phyloP scores from a whole-genome alignment of 2,797 vertebrate genomes.

The Danionella dracula region DNA sequence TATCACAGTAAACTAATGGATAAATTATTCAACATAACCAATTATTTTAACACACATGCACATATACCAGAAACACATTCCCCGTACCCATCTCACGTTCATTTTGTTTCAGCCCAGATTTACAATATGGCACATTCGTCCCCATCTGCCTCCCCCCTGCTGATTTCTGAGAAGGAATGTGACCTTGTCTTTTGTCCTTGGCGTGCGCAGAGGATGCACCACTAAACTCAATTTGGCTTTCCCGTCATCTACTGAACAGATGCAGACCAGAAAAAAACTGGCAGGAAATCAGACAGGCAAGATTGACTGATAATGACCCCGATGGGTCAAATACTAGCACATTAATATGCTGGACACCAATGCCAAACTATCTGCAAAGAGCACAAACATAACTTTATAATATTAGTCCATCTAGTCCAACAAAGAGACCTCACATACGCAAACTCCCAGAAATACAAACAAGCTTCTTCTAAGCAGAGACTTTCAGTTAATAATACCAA shows the following conservation, averaged over 20 bases:
- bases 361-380: not conserved
- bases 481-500: constrained; percentile 11
- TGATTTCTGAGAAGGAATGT: constrained; percentile 21
- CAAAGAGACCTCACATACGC: not conserved
- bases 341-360: not conserved
- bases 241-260: constrained; percentile 4
- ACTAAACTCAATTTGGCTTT: constrained; percentile 10
- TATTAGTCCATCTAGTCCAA: not conserved
- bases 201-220: constrained; percentile 7
- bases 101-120: not conserved
- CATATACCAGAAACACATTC: no score
- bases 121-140: not conserved
- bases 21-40: no score
- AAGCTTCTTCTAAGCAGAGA: not conserved
- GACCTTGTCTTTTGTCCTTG: constrained; percentile 32
- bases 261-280: constrained; percentile 22
- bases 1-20: no score
- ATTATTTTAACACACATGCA: no score
- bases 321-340: not conserved
- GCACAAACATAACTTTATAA: not conserved
- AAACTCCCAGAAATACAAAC: not conserved
- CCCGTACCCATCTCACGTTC: no score
- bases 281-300: not conserved
- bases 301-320: constrained; percentile 4
- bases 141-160: not conserved